A percentile compares a stretch with the other conserved stretches of the same genome.
phyloP scores from a whole-genome alignment of 2,113 vertebrate species.

The Neotoma lepida region DNA sequence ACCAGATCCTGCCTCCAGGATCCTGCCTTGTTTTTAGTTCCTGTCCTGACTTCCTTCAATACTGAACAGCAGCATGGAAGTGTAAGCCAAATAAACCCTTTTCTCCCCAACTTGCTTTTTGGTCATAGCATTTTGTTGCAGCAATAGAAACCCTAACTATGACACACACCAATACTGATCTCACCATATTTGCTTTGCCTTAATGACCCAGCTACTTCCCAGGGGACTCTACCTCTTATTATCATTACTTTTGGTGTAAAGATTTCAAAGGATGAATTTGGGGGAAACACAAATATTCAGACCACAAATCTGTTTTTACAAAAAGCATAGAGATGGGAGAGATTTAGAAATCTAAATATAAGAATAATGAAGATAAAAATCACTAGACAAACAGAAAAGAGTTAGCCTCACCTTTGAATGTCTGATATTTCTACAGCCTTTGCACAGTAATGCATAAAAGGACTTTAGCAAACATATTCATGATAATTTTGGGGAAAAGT shows the following conservation, averaged over 20 bases:
- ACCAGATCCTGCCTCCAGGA: not conserved
- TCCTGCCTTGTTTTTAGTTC: no score
- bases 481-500: not conserved
- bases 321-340: not conserved
- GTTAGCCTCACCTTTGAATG: not conserved
- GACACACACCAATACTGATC: not conserved
- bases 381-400: not conserved
- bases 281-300: not conserved
- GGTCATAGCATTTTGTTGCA: not conserved
- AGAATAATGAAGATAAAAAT: constrained; percentile 5
- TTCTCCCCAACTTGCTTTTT: not conserved
- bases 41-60: no score
- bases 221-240: not conserved
- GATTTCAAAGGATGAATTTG: not conserved
- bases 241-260: not conserved
- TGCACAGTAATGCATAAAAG: not conserved
- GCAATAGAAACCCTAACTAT: not conserved
- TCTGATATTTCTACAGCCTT: constrained; percentile 8
- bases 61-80: not conserved
- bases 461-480: not conserved
- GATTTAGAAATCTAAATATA: not conserved
- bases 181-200: not conserved
- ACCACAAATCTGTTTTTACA: not conserved
- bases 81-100: not conserved
- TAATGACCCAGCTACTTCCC: not conserved